Evolutionary conservation across 2,797 vertebrate species (phyloP), one percentile per base, ranked within the genome.

Genomic region (Coilia nasus): DNA sequence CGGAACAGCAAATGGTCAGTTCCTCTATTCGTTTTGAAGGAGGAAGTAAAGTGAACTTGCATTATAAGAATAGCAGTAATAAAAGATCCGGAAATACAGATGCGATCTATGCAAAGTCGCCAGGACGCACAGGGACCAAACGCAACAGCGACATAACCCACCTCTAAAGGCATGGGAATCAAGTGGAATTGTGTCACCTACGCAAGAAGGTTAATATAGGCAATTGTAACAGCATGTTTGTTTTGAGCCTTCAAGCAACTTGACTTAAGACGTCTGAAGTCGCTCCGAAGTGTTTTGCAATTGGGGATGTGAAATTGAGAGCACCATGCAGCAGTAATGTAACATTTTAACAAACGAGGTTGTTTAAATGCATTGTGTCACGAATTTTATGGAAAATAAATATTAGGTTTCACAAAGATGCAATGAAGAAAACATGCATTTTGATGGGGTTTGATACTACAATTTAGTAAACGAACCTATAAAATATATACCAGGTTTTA

Each of bases 31-130:
- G 86, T 67, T 80, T 81, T 90, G 90, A 84, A 96, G 90, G 89
- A 96, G 96, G 95, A 96, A 96, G 95, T 96, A 91, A 94, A 94
- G 93, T 94, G 91, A 47, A 92, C 89, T 90, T 91, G 93, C 90
- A 90, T 91, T 93, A 91, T 83, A 92, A 86, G 87, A 93, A 90
- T 83, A 88, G 90, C 85, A 85, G 90, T 88, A 89, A 88, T 90
- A 91, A 89, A 87, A 91, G 83, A 93, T 90, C 93, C 94, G 95
- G 95, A 96, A 96, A 91, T 89, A 75, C 46, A 89, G 89, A 90
- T 91, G 84, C 46, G 92, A 95, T 94, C 94, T 93, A 96, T 96
- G 95, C 95, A 96, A 96, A 96, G 21, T 88, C 78, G 80, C 67
- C 67, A 23, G 62, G 84, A 87, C 86, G n/a, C 67, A 50, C 50